Evolutionary conservation across 2,888 invertebrate species (phyloP).

Genomic region (Cetonia aurata): DNA sequence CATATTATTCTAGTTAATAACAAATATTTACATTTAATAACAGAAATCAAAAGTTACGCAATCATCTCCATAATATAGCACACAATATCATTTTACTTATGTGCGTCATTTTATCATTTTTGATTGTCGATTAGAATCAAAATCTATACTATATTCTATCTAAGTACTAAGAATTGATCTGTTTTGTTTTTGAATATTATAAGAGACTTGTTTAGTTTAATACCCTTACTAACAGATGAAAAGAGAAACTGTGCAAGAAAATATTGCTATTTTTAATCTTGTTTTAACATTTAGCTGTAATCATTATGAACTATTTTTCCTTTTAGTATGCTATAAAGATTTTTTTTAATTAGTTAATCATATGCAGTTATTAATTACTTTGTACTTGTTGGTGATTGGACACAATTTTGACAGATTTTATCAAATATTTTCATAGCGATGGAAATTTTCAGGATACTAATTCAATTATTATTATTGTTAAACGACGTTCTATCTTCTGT

Average conservation of each 20-base stretch:
- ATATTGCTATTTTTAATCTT: slow-evolving; percentile 42
- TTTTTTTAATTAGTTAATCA: slow-evolving; percentile 38
- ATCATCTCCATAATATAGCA: slow-evolving; percentile 18
- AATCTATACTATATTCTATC: not conserved
- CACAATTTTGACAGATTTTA: slow-evolving; percentile 39
- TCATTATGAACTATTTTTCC: slow-evolving; percentile 7
- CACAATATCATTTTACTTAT: not conserved
- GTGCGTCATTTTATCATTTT: not conserved
- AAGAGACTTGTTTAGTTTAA: slow-evolving; percentile 12
- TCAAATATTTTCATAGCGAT: slow-evolving; percentile 41
- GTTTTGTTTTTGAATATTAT: slow-evolving; percentile 6
- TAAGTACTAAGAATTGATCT: slow-evolving; percentile 25
- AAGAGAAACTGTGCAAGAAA: slow-evolving; percentile 41
- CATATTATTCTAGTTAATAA: not conserved
- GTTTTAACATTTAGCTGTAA: slow-evolving; percentile 31
- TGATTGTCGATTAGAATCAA: too few relatives aligned
- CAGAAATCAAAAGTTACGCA: slow-evolving; percentile 33
- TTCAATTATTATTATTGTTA: not conserved
- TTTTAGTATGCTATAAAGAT: slow-evolving; percentile 23
- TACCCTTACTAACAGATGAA: slow-evolving; percentile 23
- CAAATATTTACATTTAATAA: not conserved
- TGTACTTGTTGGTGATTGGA: slow-evolving; percentile 43
- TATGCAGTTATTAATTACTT: slow-evolving; percentile 24
- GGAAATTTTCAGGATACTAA: not conserved
- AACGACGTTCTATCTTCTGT: too few relatives aligned